phyloP scores from a whole-genome alignment of 2,888 invertebrate genomes.

The Hipparchia sbordonii region DNA sequence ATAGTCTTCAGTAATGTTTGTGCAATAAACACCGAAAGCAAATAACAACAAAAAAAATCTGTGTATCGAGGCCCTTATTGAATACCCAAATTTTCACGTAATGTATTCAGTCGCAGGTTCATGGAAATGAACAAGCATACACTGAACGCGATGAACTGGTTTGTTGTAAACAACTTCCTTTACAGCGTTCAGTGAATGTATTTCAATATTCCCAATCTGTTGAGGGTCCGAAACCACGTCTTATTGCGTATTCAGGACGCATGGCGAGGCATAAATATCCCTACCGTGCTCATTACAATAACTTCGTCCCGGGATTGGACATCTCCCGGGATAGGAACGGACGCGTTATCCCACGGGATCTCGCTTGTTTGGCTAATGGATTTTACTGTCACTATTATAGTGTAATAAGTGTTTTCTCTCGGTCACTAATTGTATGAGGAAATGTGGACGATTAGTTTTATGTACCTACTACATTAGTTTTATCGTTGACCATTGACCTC shows the following conservation, averaged over 20 bases:
- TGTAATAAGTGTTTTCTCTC: constrained; percentile 15
- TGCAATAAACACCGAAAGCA: constrained; percentile 58
- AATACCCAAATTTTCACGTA: constrained; percentile 53
- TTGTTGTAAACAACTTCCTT: constrained; percentile 21
- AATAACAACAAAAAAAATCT: constrained; percentile 46
- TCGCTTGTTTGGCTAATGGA: constrained; percentile 74
- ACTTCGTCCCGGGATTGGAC: constrained; percentile 64
- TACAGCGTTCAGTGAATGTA: constrained; percentile 28
- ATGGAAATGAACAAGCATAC: constrained; percentile 18
- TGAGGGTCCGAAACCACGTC: constrained; percentile 42
- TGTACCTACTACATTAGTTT: not conserved
- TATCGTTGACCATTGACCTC: not conserved
- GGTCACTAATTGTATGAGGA: constrained; percentile 1
- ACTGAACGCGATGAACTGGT: constrained; percentile 21
- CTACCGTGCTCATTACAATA: constrained; percentile 79
- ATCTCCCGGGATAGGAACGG: constrained; percentile 67
- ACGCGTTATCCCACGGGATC: constrained; percentile 68
- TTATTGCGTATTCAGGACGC: constrained; percentile 77
- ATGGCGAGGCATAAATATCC: constrained; percentile 79
- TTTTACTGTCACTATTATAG: constrained; percentile 44
- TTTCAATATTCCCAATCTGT: constrained; percentile 32
- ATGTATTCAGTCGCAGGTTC: constrained; percentile 21
- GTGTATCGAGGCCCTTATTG: constrained; percentile 54
- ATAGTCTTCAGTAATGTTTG: constrained; percentile 56
- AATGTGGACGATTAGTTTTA: not conserved